Percentiles rank a stretch among this genome's conserved stretches.
These are phyloP conservation scores for Periparus ater DNA, from an alignment of 2,797 vertebrate genomes.

Conservation along the genomic window DNA sequence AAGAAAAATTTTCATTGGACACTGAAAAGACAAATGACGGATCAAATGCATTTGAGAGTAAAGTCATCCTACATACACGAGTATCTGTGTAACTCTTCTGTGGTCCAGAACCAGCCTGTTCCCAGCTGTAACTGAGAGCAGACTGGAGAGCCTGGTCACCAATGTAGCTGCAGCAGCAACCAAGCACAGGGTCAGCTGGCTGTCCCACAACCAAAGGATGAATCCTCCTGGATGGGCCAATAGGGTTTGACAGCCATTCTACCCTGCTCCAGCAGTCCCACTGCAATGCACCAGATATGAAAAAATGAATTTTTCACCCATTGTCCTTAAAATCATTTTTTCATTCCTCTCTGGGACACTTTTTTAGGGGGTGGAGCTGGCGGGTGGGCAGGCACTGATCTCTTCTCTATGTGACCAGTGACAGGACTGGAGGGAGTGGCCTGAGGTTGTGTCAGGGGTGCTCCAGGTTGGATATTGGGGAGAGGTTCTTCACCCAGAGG, in stretches of 20 bases:
- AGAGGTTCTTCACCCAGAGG: background rate
- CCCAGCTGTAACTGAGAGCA: background rate
- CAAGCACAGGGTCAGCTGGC: background rate
- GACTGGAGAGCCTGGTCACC: background rate
- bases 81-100: background rate
- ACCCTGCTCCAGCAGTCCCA: background rate
- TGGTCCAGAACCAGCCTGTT: background rate
- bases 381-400: background rate
- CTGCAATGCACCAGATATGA: background rate
- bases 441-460: background rate
- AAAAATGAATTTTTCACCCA: background rate
- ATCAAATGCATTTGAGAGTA: background rate
- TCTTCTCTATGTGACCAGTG: background rate
- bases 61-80: background rate
- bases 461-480: background rate
- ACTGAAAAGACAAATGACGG: background rate
- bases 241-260: background rate
- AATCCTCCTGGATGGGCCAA: background rate
- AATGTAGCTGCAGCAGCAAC: background rate
- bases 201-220: background rate
- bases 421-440: background rate
- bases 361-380: accelerated
- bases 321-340: background rate
- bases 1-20: background rate
- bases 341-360: background rate